A percentile compares a stretch with the other conserved stretches of the same genome.
Conservation (phyloP, 2,113 vertebrate genomes). For the Microtus ochrogaster region DNA sequence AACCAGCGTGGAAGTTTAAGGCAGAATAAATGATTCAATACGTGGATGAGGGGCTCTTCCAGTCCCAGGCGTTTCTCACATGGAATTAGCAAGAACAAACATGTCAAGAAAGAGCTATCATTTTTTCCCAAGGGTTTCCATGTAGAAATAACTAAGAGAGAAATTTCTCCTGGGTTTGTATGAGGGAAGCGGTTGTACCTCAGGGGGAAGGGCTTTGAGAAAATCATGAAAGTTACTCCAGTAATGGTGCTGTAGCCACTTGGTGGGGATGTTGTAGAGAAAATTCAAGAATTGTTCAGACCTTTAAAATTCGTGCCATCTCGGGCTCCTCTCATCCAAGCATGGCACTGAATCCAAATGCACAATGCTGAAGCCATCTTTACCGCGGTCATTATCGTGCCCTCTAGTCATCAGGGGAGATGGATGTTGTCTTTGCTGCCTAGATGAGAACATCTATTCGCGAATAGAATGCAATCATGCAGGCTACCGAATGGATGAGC, state of each 20-base stretch:
- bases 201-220: not conserved
- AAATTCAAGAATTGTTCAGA: constrained; percentile 2
- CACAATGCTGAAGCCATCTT: constrained; percentile 16
- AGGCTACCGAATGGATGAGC: constrained; percentile 33
- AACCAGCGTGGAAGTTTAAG: not conserved
- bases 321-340: constrained; percentile 18
- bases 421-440: constrained; percentile 59
- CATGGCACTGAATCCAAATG: constrained; percentile 39
- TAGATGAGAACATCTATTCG: constrained; percentile 49
- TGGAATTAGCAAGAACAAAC: not conserved
- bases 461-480: constrained; percentile 50
- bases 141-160: not conserved
- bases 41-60: not conserved
- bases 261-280: constrained; percentile 64
- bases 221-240: not conserved
- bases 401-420: constrained; percentile 49
- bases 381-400: constrained; percentile 35
- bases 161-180: not conserved
- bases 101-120: not conserved
- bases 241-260: constrained; percentile 15
- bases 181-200: not conserved
- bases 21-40: not conserved
- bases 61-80: not conserved
- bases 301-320: constrained; percentile 8
- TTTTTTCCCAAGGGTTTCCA: not conserved